Conservation (phyloP, 1,140 invertebrate genomes). For the Pollicipes pollicipes region DNA sequence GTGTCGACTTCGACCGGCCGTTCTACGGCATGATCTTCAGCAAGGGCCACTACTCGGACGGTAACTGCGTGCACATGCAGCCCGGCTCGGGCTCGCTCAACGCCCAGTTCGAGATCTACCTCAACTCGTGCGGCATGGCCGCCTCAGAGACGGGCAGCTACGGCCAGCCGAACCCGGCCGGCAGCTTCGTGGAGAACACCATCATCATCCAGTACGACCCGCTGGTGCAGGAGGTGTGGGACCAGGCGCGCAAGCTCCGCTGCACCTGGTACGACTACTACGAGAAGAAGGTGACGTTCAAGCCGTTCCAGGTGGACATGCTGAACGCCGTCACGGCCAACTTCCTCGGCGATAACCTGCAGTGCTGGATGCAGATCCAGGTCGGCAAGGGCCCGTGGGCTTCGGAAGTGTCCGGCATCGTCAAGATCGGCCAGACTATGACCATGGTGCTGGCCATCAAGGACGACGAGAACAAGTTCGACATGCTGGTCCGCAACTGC, state of each 20-base stretch:
- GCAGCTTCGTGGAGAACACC: constrained; percentile 84
- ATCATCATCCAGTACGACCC: no score
- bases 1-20: constrained; percentile 82
- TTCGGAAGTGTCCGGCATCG: constrained; percentile 80
- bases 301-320: constrained; percentile 87
- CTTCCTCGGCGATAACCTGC: constrained; percentile 81
- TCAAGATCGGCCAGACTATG: no score
- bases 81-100: constrained; percentile 71
- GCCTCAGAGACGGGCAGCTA: constrained; percentile 33
- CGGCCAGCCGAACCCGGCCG: constrained; percentile 57
- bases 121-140: constrained; percentile 20
- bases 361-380: constrained; percentile 93
- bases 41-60: constrained; percentile 33
- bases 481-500: constrained; percentile 75
- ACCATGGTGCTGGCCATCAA: no score
- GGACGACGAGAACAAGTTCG: no score
- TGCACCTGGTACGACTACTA: constrained; percentile 93
- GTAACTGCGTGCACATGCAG: constrained; percentile 70
- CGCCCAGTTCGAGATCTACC: constrained; percentile 38
- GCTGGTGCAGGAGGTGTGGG: constrained; percentile 64
- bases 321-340: constrained; percentile 80
- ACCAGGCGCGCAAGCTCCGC: constrained; percentile 54
- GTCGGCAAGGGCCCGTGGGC: constrained; percentile 80
- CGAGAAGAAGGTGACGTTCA: constrained; percentile 80
- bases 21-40: constrained; percentile 94